A percentile compares a stretch with the other conserved stretches of the same genome.
Evolutionary conservation across 2,888 invertebrate species (phyloP).

Genomic region (Polydrusus pterygomalis): DNA sequence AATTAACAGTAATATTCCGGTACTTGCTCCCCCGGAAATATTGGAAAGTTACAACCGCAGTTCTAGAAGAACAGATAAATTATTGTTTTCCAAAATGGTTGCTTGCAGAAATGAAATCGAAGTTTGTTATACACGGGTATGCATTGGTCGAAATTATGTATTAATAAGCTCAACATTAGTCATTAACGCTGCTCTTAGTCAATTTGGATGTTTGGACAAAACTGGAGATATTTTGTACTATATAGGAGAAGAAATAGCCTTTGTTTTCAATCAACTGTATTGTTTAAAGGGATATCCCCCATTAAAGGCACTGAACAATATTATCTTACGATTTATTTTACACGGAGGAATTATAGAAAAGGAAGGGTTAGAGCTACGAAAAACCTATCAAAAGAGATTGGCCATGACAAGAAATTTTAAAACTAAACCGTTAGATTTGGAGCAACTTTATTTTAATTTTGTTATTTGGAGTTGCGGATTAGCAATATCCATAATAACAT

Average conservation of each 20-base stretch:
- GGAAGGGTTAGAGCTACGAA: background rate
- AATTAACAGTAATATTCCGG: background rate
- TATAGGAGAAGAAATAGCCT: background rate
- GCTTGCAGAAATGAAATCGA: slow-evolving; percentile 1
- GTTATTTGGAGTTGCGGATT: background rate
- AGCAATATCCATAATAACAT: background rate
- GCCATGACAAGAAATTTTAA: background rate
- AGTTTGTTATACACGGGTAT: background rate
- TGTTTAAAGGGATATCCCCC: slow-evolving; percentile 28
- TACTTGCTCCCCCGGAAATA: slow-evolving; percentile 8
- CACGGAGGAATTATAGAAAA: background rate
- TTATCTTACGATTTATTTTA: background rate
- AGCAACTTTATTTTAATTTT: background rate
- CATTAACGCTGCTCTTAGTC: background rate
- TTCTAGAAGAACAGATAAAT: background rate
- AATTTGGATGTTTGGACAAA: background rate
- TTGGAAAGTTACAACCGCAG: slow-evolving; percentile 10
- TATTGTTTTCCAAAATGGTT: slow-evolving; percentile 8
- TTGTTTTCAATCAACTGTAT: slow-evolving; percentile 9
- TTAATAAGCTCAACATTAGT: background rate
- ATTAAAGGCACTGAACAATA: slow-evolving; percentile 6
- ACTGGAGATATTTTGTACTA: slow-evolving; percentile 3
- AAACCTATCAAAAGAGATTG: background rate
- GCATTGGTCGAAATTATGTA: background rate
- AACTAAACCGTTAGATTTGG: slow-evolving; percentile 11